These are phyloP conservation scores for Tanypteryx hageni DNA, from an alignment of 2,888 invertebrate species.

Conservation along the genomic window DNA sequence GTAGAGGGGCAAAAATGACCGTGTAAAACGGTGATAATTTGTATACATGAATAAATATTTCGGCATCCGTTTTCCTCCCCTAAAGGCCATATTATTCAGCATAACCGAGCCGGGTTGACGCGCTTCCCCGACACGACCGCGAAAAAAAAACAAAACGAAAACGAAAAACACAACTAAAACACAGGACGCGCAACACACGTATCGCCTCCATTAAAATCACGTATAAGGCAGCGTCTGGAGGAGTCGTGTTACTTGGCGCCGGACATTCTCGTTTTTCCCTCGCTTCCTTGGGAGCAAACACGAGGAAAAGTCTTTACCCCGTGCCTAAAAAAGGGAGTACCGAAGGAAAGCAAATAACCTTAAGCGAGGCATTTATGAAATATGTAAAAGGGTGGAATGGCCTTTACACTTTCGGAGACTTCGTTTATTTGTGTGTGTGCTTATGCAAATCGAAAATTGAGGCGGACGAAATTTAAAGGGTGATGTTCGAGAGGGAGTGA, in stretches of 20 bases:
- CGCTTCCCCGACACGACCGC: conserved; percentile 6
- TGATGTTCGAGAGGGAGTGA: neutral
- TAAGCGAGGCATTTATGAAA: conserved; percentile 37
- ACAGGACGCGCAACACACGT: neutral
- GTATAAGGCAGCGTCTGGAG: conserved; percentile 40
- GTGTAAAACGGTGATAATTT: conserved; percentile 55
- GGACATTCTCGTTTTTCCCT: conserved; percentile 32
- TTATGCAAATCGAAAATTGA: conserved; percentile 56
- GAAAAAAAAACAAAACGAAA: neutral
- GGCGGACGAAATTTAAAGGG: conserved; percentile 19
- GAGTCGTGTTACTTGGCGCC: conserved; percentile 40
- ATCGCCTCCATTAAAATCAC: conserved; percentile 56
- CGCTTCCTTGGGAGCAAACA: conserved; percentile 23
- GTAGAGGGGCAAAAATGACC: neutral
- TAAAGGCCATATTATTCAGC: conserved; percentile 39
- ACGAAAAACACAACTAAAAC: too few species aligned
- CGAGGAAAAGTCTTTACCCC: conserved; percentile 2
- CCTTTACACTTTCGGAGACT: neutral
- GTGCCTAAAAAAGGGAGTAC: conserved; percentile 40
- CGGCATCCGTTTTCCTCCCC: neutral
- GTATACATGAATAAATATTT: conserved; percentile 62
- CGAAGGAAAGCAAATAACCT: conserved; percentile 47
- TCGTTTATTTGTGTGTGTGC: neutral
- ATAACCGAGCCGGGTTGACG: neutral
- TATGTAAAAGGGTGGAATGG: conserved; percentile 33